These are phyloP conservation scores for Dromius quadrimaculatus DNA, from an alignment of 2,888 invertebrate species.

Conservation along the genomic window DNA sequence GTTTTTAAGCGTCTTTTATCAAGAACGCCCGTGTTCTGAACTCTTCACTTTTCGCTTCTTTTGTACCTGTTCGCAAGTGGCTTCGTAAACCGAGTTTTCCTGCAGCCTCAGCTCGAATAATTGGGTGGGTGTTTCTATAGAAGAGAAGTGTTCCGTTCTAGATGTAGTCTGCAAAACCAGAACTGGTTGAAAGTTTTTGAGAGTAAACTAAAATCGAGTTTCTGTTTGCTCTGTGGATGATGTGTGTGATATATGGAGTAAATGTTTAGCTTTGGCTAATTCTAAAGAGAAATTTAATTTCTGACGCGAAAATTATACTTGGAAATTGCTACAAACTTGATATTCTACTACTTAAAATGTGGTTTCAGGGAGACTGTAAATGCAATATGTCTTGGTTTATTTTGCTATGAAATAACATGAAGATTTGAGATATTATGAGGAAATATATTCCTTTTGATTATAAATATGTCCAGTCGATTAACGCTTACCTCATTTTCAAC, in stretches of 20 bases:
- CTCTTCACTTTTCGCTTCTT: constrained; percentile 35
- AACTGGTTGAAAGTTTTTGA: neutral
- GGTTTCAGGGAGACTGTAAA: neutral
- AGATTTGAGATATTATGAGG: too few species aligned
- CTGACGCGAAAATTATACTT: neutral
- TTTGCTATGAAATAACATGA: neutral
- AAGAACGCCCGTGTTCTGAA: constrained; percentile 17
- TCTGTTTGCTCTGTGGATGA: constrained; percentile 1
- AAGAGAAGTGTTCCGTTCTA: neutral
- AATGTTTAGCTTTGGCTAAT: neutral
- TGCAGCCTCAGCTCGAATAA: constrained; percentile 12
- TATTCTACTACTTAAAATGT: too few species aligned
- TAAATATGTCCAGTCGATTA: too few species aligned
- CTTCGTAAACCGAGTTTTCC: constrained; percentile 26
- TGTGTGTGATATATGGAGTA: constrained; percentile 2
- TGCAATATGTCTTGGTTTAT: neutral
- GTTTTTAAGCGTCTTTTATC: constrained; percentile 41
- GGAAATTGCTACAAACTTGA: too few species aligned
- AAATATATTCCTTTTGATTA: too few species aligned
- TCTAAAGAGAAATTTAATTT: neutral
- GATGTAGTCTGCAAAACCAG: neutral
- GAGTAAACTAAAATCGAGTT: constrained; percentile 2
- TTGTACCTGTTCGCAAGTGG: constrained; percentile 34
- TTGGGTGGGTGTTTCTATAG: constrained; percentile 8
- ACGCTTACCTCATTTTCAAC: too few species aligned